Evolutionary conservation across 2,797 vertebrate genomes (phyloP).

Genomic region (Ctenopoma kingsleyae): DNA sequence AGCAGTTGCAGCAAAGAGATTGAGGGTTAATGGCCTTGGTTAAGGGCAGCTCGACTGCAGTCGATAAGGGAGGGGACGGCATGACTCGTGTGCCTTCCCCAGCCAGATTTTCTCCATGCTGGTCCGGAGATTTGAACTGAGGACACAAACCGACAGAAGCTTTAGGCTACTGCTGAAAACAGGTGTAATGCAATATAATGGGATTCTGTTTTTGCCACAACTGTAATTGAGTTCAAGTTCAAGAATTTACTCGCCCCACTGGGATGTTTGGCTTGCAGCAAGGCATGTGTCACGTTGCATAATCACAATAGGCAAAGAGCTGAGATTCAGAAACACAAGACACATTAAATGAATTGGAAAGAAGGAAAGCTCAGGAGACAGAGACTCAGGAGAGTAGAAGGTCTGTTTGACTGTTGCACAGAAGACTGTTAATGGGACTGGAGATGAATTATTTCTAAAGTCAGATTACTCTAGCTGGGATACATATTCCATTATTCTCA

Average conservation of each 20-base stretch:
- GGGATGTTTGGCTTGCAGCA: slow-evolving; percentile 26
- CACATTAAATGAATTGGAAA: slow-evolving; percentile 13
- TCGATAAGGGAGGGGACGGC: slow-evolving; percentile 9
- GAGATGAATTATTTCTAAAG: slow-evolving; percentile 9
- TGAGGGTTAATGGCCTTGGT: slow-evolving; percentile 35
- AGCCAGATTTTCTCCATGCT: slow-evolving; percentile 2
- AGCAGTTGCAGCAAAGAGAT: slow-evolving; percentile 43
- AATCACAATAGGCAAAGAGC: slow-evolving; percentile 41
- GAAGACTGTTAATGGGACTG: slow-evolving; percentile 10
- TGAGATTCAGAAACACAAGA: slow-evolving; percentile 22
- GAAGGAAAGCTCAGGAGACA: slow-evolving; percentile 4
- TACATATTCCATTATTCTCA: slow-evolving; percentile 10
- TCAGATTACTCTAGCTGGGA: not conserved
- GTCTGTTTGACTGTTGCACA: slow-evolving; percentile 1
- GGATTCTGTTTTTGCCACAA: slow-evolving; percentile 24
- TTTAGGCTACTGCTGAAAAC: slow-evolving; percentile 40
- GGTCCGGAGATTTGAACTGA: slow-evolving; percentile 41
- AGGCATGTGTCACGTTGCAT: slow-evolving; percentile 35
- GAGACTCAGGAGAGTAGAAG: slow-evolving; percentile 4
- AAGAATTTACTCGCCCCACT: slow-evolving; percentile 30
- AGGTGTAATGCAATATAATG: slow-evolving; percentile 57
- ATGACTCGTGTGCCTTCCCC: slow-evolving; percentile 38
- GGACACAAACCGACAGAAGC: slow-evolving; percentile 30
- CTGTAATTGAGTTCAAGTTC: slow-evolving; percentile 62
- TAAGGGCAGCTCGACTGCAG: slow-evolving; percentile 28